Percentiles rank a stretch among this genome's conserved stretches.
Evolutionary conservation across 1,140 invertebrate genomes (phyloP).

Genomic region (Agrilus planipennis): DNA sequence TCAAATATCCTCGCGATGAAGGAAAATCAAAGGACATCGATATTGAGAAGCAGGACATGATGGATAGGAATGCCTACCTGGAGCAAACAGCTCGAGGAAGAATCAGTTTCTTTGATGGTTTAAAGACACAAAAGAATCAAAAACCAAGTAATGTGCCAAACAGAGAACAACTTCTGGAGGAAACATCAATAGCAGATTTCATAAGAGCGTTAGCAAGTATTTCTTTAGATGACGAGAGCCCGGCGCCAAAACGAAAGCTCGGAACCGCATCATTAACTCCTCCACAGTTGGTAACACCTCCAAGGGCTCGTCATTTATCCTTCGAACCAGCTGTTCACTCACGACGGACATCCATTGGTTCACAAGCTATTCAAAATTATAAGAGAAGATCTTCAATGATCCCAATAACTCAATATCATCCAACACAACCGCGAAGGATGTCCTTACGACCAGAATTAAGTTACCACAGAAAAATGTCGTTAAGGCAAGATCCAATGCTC

Average conservation of each 20-base stretch:
- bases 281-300: conserved; percentile 35
- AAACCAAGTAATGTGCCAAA: conserved; percentile 11
- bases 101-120: no score
- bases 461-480: no score
- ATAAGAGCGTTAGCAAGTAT: conserved; percentile 50
- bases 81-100: no score
- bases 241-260: conserved; percentile 38
- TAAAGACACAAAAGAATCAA: conserved; percentile 9
- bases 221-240: conserved; percentile 15
- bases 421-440: not conserved
- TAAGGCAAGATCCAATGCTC: no score
- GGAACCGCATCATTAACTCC: conserved; percentile 40
- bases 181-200: conserved; percentile 64
- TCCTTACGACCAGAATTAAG: no score
- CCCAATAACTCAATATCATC: not conserved
- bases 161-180: conserved; percentile 46
- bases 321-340: conserved; percentile 3
- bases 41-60: conserved; percentile 22
- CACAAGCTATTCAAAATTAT: not conserved
- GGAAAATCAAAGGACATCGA: conserved; percentile 16
- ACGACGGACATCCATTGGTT: conserved; percentile 10
- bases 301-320: not conserved
- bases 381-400: not conserved
- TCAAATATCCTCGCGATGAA: conserved; percentile 14
- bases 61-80: not conserved